Evolutionary conservation across 2,113 vertebrate species (phyloP).

Genomic region (Trichechus manatus): DNA sequence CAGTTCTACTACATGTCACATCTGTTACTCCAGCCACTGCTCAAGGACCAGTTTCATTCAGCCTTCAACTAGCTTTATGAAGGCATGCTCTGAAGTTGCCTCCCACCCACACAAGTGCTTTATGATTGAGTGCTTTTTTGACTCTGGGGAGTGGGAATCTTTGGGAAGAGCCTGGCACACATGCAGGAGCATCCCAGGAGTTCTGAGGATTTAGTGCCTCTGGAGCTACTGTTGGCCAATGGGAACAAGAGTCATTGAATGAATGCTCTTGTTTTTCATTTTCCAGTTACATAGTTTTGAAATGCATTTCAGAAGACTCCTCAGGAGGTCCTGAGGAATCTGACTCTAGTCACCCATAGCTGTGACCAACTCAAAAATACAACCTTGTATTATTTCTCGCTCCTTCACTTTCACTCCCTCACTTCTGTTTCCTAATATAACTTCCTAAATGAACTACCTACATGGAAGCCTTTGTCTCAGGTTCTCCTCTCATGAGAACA

Average conservation of each 20-base stretch:
- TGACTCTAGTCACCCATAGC: not conserved
- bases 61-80: not conserved
- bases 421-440: too few relatives aligned
- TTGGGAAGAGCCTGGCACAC: not conserved
- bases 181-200: accelerated
- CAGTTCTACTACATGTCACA: not conserved
- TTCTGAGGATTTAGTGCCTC: not conserved
- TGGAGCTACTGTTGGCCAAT: not conserved
- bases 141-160: not conserved
- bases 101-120: too few relatives aligned
- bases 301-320: not conserved
- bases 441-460: too few relatives aligned
- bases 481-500: too few relatives aligned
- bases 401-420: too few relatives aligned
- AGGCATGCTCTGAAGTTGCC: not conserved
- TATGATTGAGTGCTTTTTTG: not conserved
- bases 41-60: not conserved
- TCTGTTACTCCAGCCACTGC: not conserved
- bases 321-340: not conserved
- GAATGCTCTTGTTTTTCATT: not conserved
- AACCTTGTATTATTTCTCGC: too few relatives aligned
- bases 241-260: not conserved
- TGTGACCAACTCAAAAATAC: too few relatives aligned
- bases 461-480: too few relatives aligned
- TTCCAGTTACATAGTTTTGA: not conserved